These are phyloP conservation scores for Oithona nana DNA, from an alignment of 2,888 invertebrate genomes.

Conservation along the genomic window DNA sequence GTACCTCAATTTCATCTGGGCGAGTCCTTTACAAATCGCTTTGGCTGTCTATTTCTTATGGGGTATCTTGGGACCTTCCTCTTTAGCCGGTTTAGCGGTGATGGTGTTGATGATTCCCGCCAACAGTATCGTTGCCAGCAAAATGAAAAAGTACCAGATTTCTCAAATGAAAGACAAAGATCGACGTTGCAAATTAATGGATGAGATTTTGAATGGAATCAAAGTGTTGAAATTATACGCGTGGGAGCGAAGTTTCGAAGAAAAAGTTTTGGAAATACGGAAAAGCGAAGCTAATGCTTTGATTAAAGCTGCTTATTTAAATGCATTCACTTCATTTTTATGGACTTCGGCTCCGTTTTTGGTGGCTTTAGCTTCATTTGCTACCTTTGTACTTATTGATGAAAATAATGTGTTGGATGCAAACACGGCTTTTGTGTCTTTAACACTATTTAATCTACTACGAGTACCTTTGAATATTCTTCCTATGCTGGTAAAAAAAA, in stretches of 20 bases:
- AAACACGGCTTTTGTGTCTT: conserved; percentile 37
- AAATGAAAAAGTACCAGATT: conserved; percentile 17
- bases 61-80: conserved; percentile 19
- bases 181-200: conserved; percentile 45
- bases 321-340: conserved; percentile 66
- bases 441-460: conserved; percentile 38
- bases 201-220: conserved; percentile 75
- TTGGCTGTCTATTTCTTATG: conserved; percentile 26
- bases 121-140: conserved; percentile 22
- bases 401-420: conserved; percentile 30
- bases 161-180: conserved; percentile 19
- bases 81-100: conserved; percentile 25
- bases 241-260: conserved; percentile 82
- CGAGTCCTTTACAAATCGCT: conserved; percentile 29
- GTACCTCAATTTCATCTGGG: conserved; percentile 22
- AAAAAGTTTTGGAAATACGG: conserved; percentile 66
- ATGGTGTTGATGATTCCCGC: conserved; percentile 33
- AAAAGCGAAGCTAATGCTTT: conserved; percentile 73
- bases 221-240: conserved; percentile 84
- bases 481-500: conserved; percentile 29
- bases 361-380: conserved; percentile 66
- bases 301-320: conserved; percentile 67
- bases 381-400: conserved; percentile 46
- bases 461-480: conserved; percentile 36
- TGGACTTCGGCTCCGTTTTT: conserved; percentile 85